A percentile compares a stretch with the other conserved stretches of the same genome.
phyloP scores from a whole-genome alignment of 2,797 vertebrate genomes.

The Psittacula echo region DNA sequence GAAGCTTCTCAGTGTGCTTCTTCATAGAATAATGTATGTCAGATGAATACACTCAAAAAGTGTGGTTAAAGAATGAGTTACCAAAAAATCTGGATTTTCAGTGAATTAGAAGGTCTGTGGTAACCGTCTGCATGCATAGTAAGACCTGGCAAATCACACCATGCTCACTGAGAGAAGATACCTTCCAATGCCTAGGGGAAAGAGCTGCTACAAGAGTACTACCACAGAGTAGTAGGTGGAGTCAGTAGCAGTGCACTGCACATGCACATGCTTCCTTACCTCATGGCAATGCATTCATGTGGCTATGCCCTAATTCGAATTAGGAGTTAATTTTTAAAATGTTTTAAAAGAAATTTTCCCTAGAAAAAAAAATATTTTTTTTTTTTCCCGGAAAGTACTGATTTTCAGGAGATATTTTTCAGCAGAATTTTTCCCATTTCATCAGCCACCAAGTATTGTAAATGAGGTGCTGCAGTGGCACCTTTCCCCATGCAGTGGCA shows the following conservation, averaged over 20 bases:
- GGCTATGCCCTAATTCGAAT: background rate
- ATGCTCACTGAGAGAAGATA: background rate
- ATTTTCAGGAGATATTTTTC: background rate
- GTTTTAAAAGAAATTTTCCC: background rate
- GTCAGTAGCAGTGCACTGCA: background rate
- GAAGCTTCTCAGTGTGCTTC: background rate
- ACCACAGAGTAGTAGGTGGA: background rate
- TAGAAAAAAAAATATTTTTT: background rate
- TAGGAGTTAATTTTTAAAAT: background rate
- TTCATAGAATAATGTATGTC: background rate
- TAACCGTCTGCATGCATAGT: background rate
- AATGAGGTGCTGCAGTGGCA: background rate
- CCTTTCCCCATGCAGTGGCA: background rate
- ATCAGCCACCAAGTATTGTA: background rate
- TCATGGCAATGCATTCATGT: background rate
- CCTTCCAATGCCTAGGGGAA: background rate
- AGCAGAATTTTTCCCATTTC: background rate
- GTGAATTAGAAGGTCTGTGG: background rate
- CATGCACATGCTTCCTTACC: background rate
- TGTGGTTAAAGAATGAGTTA: background rate
- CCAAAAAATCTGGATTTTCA: background rate
- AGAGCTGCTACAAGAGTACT: background rate
- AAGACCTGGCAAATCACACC: background rate
- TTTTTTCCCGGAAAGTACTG: background rate
- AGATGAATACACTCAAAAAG: background rate